These are phyloP conservation scores for Crotalus viridis DNA, from an alignment of 2,113 vertebrate genomes.

Conservation along the genomic window DNA sequence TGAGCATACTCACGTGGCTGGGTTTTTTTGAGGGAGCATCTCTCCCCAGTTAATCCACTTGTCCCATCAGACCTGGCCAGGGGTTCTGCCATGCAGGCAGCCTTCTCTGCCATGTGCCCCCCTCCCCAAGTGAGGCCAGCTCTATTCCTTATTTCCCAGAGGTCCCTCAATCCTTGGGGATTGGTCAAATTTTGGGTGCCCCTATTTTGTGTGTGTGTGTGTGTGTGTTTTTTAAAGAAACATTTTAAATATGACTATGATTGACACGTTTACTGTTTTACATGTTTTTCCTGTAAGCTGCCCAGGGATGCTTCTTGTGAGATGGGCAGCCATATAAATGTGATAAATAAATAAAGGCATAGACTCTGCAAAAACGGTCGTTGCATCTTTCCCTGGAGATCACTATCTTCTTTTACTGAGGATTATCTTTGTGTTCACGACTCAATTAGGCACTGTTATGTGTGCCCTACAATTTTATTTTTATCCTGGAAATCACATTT, in stretches of 20 bases:
- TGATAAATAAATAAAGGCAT: no score
- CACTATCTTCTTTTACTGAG: background rate
- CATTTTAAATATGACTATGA: background rate
- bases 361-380: no score
- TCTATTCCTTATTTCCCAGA: no score
- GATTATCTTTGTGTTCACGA: background rate
- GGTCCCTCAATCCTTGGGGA: background rate
- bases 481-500: background rate
- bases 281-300: background rate
- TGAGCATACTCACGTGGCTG: background rate
- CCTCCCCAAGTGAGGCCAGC: background rate
- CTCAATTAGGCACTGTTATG: background rate
- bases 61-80: no score
- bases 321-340: background rate
- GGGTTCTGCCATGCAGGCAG: background rate
- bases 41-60: background rate
- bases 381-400: background rate
- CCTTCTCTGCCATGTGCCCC: background rate
- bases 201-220: background rate
- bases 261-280: background rate
- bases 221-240: no score
- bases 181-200: background rate
- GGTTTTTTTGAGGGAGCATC: background rate
- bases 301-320: background rate
- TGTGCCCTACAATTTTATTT: background rate